phyloP scores from a whole-genome alignment of 1,140 invertebrate genomes.

The Adelges cooleyi region DNA sequence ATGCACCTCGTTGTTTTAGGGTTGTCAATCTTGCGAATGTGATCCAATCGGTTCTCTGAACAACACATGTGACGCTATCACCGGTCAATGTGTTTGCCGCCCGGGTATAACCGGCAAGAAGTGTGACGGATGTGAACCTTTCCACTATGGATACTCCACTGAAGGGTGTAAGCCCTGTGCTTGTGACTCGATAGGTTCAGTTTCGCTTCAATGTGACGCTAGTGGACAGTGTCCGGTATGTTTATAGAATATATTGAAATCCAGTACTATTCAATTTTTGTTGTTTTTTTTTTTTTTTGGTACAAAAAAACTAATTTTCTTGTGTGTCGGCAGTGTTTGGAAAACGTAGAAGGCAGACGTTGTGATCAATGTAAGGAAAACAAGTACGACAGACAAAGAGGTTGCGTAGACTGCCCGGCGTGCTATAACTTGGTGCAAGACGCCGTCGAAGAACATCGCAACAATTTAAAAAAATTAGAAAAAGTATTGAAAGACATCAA shows the following conservation, averaged over 20 bases:
- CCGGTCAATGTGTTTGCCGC: constrained; percentile 79
- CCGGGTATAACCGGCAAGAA: constrained; percentile 68
- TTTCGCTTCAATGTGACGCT: constrained; percentile 67
- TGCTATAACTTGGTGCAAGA: constrained; percentile 91
- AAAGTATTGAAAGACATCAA: constrained; percentile 55
- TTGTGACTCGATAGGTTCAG: constrained; percentile 78
- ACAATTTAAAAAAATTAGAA: constrained; percentile 59
- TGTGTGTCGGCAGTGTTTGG: constrained; percentile 56
- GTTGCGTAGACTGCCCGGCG: constrained; percentile 78
- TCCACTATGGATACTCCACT: constrained; percentile 78
- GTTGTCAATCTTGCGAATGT: constrained; percentile 76
- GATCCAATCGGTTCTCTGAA: constrained; percentile 75
- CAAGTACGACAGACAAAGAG: constrained; percentile 70
- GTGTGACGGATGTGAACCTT: constrained; percentile 72
- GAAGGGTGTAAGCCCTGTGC: constrained; percentile 78
- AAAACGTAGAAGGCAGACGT: constrained; percentile 79
- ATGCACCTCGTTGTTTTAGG: constrained; percentile 44
- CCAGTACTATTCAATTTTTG: background rate
- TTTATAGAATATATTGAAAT: constrained; percentile 19
- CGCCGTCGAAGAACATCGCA: constrained; percentile 66
- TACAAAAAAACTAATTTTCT: constrained; percentile 20
- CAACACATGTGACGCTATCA: constrained; percentile 61
- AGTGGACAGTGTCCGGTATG: constrained; percentile 68
- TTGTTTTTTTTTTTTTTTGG: constrained; percentile 24
- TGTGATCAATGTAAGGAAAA: constrained; percentile 91